Base-by-base conservation (phyloP, 2,888 invertebrate genomes). In the Phyllotreta striolata region DNA sequence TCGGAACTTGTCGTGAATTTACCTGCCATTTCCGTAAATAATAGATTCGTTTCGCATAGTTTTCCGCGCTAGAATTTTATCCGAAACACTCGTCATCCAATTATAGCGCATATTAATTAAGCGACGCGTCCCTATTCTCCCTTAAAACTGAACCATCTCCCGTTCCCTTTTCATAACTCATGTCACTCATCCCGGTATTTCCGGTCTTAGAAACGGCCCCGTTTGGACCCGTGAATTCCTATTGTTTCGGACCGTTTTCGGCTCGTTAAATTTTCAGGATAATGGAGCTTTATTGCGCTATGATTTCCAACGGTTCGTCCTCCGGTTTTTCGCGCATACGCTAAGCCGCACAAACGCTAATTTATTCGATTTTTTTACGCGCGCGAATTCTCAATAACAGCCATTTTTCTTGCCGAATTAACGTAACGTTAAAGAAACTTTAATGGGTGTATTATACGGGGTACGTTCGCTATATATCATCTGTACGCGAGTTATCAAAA, bases 201-300 rank as follows among this genome's bases (percentile, higher is more conserved):
- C 75, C 75, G 73, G 73, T 68, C 67, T 66, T 43, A 60, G 66
- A 67, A 70, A 66, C 63, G 51, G 62, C 57, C 67, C 63, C 60
- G 66, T 65, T 67, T 69, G 71, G 67, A 52, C 55, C 44, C 69
- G 67, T 68, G 70, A 71, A 70, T 70, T 73, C 61, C 78, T 72
- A 79, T 79, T 79, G 79, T 79, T 76, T 71, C 69, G 69, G 69
- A 68, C 64, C 69, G 76, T 76, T 78, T 78, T 78, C 78, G 75
- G 75, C 73, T 76, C 76, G 75, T 72, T 76, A 74, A 76, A 76
- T 78, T 77, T 77, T 74, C 75, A 73, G 72, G 78, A 70, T 64
- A 66, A 66, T 63, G 56, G 63, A 46, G 55, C 60, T 62, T 65
- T 65, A 62, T 62, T 65, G 55, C 65, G 52, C 43, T 55, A 57